Evolutionary conservation across 2,113 vertebrate species (phyloP), one percentile per base, ranked within the genome.

Genomic region (Climacteris rufus): DNA sequence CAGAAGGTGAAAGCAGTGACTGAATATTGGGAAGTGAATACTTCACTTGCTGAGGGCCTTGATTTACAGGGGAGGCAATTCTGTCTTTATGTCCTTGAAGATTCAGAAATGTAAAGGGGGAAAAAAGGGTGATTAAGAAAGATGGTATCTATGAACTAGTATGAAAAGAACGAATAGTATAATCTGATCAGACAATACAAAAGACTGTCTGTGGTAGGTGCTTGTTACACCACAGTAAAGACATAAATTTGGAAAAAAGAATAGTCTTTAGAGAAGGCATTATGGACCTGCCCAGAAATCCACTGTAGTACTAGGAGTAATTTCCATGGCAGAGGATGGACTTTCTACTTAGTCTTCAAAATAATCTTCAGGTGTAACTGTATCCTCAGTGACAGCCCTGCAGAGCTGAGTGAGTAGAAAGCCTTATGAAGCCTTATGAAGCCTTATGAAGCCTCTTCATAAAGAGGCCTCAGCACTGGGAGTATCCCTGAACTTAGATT

Each of bases 391-490:
- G 42, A 30, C 2, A 7, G 10, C 31, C n/a, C 37, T 54, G n/a
- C 5, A 53, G 28, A 82, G 8, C n/a, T 82, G 54, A 78, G 20
- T 5, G 25, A 74, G 52, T 37, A 37, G 23, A 82, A 87, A 76
- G 10, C 25, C 28, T 71, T 2, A n/a, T n/a, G n/a, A n/a, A n/a
- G n/a, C n/a, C n/a, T n/a, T n/a, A n/a, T n/a, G n/a, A n/a, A n/a
- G n/a, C n/a, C n/a, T n/a, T n/a, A n/a, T n/a, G n/a, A n/a, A 0
- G 2, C 54, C 17, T 61, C 22, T 83, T 10, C 15, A 35, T 3
- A 49, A 33, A 15, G 21, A 89, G 15, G 6, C 28, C 27, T 90
- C 28, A 71, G 59, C 28, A 40, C 35, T 1, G 0, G 7, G 7
- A 61, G 3, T 44, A 5, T 17, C 24, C 12, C 11, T 72, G 40